Evolutionary conservation across 2,888 invertebrate genomes (phyloP).

Genomic region (Catotricha subobsoleta): DNA sequence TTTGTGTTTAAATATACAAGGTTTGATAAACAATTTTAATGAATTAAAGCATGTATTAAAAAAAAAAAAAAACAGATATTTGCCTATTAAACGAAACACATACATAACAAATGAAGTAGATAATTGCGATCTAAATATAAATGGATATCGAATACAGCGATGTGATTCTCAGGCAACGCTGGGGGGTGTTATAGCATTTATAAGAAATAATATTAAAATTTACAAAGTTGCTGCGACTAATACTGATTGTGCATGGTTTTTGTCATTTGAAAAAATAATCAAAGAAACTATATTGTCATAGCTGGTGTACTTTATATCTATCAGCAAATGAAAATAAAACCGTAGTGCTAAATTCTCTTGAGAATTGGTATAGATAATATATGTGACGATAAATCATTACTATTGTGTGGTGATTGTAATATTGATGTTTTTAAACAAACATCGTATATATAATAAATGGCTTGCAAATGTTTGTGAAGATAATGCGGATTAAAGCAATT

Average conservation of each 20-base stretch:
- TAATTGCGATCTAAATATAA: too few relatives aligned
- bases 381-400: neutral
- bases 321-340: neutral
- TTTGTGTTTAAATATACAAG: too few relatives aligned
- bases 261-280: neutral
- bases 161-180: too few relatives aligned
- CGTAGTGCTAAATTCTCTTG: neutral
- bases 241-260: neutral
- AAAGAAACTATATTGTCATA: neutral
- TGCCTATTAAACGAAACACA: too few relatives aligned
- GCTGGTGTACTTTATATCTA: too few relatives aligned
- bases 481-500: neutral
- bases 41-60: too few relatives aligned
- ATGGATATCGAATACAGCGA: too few relatives aligned
- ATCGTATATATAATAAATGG: neutral
- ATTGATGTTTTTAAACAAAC: neutral
- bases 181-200: too few relatives aligned
- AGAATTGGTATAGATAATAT: neutral
- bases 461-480: neutral
- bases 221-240: neutral
- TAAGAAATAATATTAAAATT: neutral
- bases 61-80: too few relatives aligned
- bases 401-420: conserved; percentile 1
- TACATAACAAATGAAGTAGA: too few relatives aligned
- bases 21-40: too few relatives aligned